Evolutionary conservation across 2,888 invertebrate genomes (phyloP), one percentile per base, ranked within the genome.

Genomic region (Melanotus villosus): DNA sequence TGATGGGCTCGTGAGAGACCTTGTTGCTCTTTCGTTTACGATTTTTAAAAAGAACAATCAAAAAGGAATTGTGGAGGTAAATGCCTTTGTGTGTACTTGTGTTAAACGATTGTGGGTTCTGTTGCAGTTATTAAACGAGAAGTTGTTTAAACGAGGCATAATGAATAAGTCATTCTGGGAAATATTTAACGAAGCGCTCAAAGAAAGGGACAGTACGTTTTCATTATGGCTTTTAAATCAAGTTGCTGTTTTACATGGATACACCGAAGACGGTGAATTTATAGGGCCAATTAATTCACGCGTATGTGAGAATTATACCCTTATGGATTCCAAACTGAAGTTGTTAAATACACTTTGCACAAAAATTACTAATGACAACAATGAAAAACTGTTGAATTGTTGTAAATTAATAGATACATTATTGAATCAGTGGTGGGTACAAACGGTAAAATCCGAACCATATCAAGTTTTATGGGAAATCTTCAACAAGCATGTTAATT

Each of bases 381-480:
- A 77, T 43, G n/a, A 26, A 30, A 76, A 68, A 12, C 59, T 82
- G 43, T 66, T 77, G 10, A 71, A 77, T 16, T 67, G 77, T 62
- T 78, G 83, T 21, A 77, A 75, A 66, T 65, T 78, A 14, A 60
- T 82, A 18, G 75, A 81, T 41, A 72, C 75, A n/a, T 68, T 85
- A 36, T 65, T 83, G 9, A 78, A 76, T 36, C 65, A 79, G 9
- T 75, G 80, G 47, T 84, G 84, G 84, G 65, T 79, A 7, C 76
- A 78, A 62, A 71, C 76, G 38, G 77, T 78, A n/a, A 81, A 76
- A 74, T 76, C 83, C 36, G 82, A 84, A 60, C 74, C 82, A 7
- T 80, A 81, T 60, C 82, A 83, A 73, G 71, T 78, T 3, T 72
- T 84, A 5, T 85, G 85, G 84, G 84, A 84, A 52, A 81, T 80